Evolutionary conservation across 2,888 invertebrate species (phyloP).

Genomic region (Meta bourneti): DNA sequence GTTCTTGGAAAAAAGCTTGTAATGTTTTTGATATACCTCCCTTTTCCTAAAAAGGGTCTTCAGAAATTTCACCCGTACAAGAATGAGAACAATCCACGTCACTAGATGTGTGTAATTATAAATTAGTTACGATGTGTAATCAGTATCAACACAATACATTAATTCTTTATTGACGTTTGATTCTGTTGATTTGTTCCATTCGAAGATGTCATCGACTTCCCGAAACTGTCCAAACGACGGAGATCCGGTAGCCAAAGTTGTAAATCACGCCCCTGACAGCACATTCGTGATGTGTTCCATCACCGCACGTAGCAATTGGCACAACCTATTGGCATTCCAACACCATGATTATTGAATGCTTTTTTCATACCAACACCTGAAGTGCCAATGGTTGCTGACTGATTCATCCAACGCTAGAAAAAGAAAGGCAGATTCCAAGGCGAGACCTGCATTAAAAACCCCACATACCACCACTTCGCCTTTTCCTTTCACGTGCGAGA

Average conservation of each 20-base stretch:
- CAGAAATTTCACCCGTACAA: too few species aligned
- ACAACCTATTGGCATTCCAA: conserved; percentile 27
- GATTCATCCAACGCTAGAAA: conserved; percentile 2
- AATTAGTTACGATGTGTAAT: too few species aligned
- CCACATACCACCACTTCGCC: conserved; percentile 3
- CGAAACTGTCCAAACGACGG: not conserved
- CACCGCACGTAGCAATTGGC: conserved; percentile 13
- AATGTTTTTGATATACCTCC: too few species aligned
- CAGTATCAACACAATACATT: too few species aligned
- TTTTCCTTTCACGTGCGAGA: not conserved
- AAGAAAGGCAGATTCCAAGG: not conserved
- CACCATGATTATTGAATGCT: conserved; percentile 18
- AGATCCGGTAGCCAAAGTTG: conserved; percentile 42
- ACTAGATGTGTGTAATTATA: too few species aligned
- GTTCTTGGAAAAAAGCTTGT: too few species aligned
- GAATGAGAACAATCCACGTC: too few species aligned
- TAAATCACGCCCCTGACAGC: conserved; percentile 18
- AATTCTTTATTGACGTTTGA: too few species aligned
- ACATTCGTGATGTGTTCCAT: conserved; percentile 45
- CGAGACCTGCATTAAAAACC: conserved; percentile 13
- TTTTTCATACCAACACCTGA: not conserved
- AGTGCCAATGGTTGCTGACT: conserved; percentile 21
- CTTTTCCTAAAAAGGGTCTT: too few species aligned
- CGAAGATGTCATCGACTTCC: not conserved
- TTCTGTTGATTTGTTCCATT: not conserved